Conservation (phyloP, 2,888 invertebrate species). For the Epistrophella euchroma region DNA sequence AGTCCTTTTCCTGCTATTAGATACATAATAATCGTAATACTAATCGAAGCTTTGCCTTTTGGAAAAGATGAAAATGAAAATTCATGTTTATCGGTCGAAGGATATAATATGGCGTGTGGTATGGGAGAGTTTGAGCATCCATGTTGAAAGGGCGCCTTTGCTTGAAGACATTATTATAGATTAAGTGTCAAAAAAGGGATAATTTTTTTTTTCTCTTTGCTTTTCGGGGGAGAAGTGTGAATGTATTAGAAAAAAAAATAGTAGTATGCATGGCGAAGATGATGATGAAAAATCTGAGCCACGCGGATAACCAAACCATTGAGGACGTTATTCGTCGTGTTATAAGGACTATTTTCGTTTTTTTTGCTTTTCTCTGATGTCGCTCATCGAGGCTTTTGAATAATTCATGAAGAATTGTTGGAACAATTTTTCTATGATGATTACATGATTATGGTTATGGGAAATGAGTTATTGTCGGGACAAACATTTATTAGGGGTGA, state of each 20-base stretch:
- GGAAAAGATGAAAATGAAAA: slow-evolving; percentile 58
- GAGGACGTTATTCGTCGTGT: slow-evolving; percentile 22
- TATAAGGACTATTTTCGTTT: slow-evolving; percentile 46
- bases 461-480: slow-evolving; percentile 74
- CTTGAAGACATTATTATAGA: slow-evolving; percentile 72
- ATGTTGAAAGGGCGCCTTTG: slow-evolving; percentile 50
- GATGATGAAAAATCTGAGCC: slow-evolving; percentile 68
- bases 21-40: slow-evolving; percentile 73
- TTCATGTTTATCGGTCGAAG: slow-evolving; percentile 70
- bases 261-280: slow-evolving; percentile 46
- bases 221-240: slow-evolving; percentile 5
- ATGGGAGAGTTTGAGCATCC: background rate
- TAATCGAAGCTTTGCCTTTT: slow-evolving; percentile 70
- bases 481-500: slow-evolving; percentile 71
- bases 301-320: background rate
- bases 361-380: background rate
- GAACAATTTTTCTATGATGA: slow-evolving; percentile 73
- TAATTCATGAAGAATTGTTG: slow-evolving; percentile 68
- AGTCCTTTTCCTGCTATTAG: slow-evolving; percentile 57
- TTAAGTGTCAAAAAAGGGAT: slow-evolving; percentile 74
- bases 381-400: slow-evolving; percentile 48
- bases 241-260: slow-evolving; percentile 28
- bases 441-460: slow-evolving; percentile 74
- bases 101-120: background rate
- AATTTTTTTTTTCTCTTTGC: slow-evolving; percentile 7